Conservation (phyloP, 2,888 invertebrate genomes). For the Chalcosyrphus nemorum region DNA sequence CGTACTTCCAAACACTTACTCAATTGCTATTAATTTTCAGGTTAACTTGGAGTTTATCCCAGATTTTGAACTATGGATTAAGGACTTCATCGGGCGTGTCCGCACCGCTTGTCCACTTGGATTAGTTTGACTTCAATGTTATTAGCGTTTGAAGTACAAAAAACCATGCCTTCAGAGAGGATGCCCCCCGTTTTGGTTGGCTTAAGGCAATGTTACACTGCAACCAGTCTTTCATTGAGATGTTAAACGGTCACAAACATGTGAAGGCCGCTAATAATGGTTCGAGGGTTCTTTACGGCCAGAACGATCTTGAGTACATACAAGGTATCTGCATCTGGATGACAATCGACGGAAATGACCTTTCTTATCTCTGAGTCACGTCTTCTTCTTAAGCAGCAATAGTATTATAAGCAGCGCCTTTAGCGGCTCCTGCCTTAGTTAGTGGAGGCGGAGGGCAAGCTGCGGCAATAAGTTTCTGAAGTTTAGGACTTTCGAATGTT, state of each 20-base stretch:
- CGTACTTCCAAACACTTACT: constrained; percentile 93
- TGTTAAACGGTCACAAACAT: constrained; percentile 95
- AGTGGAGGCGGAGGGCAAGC: constrained; percentile 95
- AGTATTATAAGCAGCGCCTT: constrained; percentile 75
- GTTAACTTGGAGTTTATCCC: constrained; percentile 94
- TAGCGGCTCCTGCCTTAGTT: constrained; percentile 84
- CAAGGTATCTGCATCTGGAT: constrained; percentile 95
- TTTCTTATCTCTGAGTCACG: constrained; percentile 89
- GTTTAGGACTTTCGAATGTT: constrained; percentile 89
- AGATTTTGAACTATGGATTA: constrained; percentile 91
- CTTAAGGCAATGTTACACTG: constrained; percentile 97
- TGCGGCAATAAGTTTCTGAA: constrained; percentile 89
- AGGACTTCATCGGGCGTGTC: constrained; percentile 93
- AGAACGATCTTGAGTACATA: constrained; percentile 97
- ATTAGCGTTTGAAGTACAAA: constrained; percentile 92
- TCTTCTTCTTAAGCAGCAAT: constrained; percentile 83
- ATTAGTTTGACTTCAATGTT: constrained; percentile 93
- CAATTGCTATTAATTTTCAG: constrained; percentile 88
- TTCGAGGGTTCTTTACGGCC: constrained; percentile 88
- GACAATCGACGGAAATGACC: constrained; percentile 91
- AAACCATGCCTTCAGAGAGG: constrained; percentile 95
- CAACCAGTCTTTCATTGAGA: constrained; percentile 93
- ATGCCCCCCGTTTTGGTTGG: constrained; percentile 97
- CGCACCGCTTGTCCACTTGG: constrained; percentile 87
- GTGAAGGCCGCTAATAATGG: constrained; percentile 94